Percentiles rank a stretch among this genome's conserved stretches.
phyloP scores from a whole-genome alignment of 1,140 invertebrate species.

The Brachionus rotundiformis region DNA sequence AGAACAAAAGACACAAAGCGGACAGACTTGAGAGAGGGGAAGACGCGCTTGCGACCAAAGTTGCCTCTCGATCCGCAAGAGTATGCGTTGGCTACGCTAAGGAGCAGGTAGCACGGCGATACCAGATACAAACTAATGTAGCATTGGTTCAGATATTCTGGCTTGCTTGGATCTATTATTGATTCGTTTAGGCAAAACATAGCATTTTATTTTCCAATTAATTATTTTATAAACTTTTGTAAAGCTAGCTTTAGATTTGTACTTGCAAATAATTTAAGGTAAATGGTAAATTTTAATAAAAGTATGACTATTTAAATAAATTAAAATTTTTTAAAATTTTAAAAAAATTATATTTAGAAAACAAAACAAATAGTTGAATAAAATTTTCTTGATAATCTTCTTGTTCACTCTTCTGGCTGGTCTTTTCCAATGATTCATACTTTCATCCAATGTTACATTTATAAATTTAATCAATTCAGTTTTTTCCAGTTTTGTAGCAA shows the following conservation, averaged over 20 bases:
- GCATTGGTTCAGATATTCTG: background rate
- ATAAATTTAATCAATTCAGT: too few species aligned
- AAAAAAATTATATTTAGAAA: too few species aligned
- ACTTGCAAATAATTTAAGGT: background rate
- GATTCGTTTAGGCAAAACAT: slow-evolving; percentile 44
- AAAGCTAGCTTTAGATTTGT: background rate
- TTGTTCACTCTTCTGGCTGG: too few species aligned
- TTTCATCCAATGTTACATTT: too few species aligned
- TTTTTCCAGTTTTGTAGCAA: too few species aligned
- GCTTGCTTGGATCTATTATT: background rate
- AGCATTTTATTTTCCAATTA: background rate
- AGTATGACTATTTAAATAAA: background rate
- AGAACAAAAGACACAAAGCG: background rate
- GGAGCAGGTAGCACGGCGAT: background rate
- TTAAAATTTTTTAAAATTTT: background rate
- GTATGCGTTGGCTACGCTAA: background rate
- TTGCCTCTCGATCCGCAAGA: background rate
- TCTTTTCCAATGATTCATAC: too few species aligned
- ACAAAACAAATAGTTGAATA: too few species aligned
- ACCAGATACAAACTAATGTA: background rate
- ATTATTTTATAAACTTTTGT: background rate
- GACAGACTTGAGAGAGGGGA: background rate
- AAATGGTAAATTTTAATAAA: background rate
- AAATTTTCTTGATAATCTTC: too few species aligned
- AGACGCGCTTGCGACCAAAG: background rate